Conservation (phyloP, 2,888 invertebrate genomes). For the Leptarthrus brevirostris region DNA sequence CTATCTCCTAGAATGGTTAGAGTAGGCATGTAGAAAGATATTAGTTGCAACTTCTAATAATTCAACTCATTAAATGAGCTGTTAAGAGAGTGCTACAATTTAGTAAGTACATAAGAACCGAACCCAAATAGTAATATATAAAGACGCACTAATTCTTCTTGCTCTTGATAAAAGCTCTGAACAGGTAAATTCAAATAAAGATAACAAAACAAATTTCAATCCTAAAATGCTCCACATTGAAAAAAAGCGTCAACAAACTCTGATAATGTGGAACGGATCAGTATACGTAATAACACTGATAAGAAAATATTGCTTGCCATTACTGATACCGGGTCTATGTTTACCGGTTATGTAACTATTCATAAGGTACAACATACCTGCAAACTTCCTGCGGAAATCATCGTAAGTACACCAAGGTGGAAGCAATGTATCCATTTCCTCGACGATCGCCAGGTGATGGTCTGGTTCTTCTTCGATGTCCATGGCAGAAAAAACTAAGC, state of each 20-base stretch:
- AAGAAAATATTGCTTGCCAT: neutral
- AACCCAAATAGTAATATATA: too few species aligned
- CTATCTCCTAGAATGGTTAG: too few species aligned
- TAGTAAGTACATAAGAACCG: too few species aligned
- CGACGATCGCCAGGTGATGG: neutral
- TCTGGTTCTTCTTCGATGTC: neutral
- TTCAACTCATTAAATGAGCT: too few species aligned
- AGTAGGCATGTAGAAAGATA: too few species aligned
- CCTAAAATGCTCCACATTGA: neutral
- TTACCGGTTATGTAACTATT: neutral
- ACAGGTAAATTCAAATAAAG: constrained; percentile 3
- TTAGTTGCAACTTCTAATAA: too few species aligned
- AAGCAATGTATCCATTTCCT: neutral
- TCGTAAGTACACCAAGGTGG: constrained; percentile 13
- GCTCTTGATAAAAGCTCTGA: neutral
- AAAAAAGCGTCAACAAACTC: neutral
- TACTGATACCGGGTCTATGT: too few species aligned
- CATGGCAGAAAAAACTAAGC: neutral
- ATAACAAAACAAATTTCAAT: neutral
- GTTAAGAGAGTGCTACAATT: too few species aligned
- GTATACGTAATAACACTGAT: neutral
- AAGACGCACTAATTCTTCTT: too few species aligned
- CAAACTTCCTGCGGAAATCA: constrained; percentile 37
- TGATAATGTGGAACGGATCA: neutral
- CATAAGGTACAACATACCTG: constrained; percentile 15